Conservation (phyloP, 2,797 vertebrate species). For the Momotus momota region DNA sequence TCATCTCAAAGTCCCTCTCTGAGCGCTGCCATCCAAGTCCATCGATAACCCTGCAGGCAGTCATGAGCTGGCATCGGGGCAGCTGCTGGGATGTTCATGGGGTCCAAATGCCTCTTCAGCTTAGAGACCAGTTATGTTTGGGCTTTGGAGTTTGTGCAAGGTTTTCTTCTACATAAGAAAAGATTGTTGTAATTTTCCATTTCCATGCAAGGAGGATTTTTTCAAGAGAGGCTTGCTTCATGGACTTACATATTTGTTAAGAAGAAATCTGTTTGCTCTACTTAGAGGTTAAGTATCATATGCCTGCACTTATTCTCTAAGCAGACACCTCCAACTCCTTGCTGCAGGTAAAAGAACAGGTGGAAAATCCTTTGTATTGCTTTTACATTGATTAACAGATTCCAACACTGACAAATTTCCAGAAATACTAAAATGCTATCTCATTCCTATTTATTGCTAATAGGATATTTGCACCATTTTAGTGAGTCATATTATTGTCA, state of each 20-base stretch:
- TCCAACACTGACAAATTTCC: background rate
- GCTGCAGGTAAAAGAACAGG: background rate
- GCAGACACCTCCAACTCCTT: background rate
- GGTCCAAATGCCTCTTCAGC: background rate
- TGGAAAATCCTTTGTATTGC: background rate
- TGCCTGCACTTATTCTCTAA: background rate
- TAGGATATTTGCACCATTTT: background rate
- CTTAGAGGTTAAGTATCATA: rapidly evolving
- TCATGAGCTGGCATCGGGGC: background rate
- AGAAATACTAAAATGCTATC: background rate
- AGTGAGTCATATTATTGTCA: background rate
- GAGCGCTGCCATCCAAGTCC: background rate
- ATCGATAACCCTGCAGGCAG: background rate
- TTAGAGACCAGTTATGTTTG: background rate
- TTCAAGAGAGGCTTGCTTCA: background rate
- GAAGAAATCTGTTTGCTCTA: background rate
- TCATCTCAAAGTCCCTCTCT: rapidly evolving
- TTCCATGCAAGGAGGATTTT: background rate
- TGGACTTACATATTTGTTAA: background rate
- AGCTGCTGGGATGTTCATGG: background rate
- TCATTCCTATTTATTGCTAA: background rate
- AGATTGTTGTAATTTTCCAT: background rate
- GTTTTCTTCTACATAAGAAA: background rate
- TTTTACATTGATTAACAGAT: background rate
- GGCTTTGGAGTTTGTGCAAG: background rate